Evolutionary conservation across 2,797 vertebrate species (phyloP).

Genomic region (Halcyon badia): DNA sequence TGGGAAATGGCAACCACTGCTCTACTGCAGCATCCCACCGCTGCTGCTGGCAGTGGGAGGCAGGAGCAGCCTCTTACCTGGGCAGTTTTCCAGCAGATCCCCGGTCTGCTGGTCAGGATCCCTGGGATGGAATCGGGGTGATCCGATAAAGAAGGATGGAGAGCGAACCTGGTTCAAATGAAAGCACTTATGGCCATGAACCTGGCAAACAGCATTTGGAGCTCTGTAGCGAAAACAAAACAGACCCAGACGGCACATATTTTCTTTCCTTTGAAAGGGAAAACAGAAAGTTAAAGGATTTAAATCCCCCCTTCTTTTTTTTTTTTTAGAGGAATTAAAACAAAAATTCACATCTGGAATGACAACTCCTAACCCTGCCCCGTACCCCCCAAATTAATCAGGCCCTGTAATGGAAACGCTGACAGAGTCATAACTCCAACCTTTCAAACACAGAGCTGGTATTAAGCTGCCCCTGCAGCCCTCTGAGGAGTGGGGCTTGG

Average conservation of each 20-base stretch:
- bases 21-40: background rate
- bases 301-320: background rate
- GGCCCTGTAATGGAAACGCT: conserved; percentile 66
- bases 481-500: rapidly evolving
- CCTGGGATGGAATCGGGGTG: background rate
- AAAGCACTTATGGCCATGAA: background rate
- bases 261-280: conserved; percentile 76
- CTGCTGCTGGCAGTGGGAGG: no score
- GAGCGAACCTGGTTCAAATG: background rate
- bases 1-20: background rate
- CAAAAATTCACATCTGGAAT: conserved; percentile 81
- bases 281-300: conserved; percentile 75
- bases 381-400: conserved; percentile 60
- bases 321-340: conserved; percentile 72
- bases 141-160: background rate
- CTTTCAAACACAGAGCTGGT: conserved; percentile 53
- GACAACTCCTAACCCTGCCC: conserved; percentile 62
- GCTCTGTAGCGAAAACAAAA: conserved; percentile 50
- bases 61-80: background rate
- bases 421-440: conserved; percentile 59
- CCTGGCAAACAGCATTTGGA: conserved; percentile 56
- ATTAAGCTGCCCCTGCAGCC: conserved; percentile 22
- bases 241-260: conserved; percentile 61
- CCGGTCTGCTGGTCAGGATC: background rate
- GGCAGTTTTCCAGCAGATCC: background rate